These are phyloP conservation scores for Acanthoscelides obtectus DNA, from an alignment of 2,888 invertebrate species.

Conservation along the genomic window DNA sequence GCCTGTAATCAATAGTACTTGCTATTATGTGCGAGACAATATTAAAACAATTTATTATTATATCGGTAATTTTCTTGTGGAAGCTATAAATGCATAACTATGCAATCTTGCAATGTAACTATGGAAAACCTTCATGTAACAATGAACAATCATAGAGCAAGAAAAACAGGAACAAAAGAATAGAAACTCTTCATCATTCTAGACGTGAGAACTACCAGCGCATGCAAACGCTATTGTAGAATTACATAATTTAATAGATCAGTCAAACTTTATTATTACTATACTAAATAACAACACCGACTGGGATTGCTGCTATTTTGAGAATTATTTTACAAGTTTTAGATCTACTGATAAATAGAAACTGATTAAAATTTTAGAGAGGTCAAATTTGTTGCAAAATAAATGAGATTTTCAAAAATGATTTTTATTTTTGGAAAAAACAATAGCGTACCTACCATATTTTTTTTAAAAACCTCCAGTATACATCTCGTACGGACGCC, in stretches of 20 bases:
- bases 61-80: not conserved
- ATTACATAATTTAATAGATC: not conserved
- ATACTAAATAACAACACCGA: no score
- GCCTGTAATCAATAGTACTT: not conserved
- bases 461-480: no score
- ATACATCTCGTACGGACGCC: no score
- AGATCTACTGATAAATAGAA: no score
- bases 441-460: no score
- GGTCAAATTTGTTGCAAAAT: no score
- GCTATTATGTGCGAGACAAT: not conserved
- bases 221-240: not conserved
- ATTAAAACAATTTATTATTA: not conserved
- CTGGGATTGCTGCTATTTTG: no score
- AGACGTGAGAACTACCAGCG: not conserved
- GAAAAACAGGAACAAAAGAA: not conserved
- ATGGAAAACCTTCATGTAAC: not conserved
- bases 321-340: no score
- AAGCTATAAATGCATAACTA: not conserved
- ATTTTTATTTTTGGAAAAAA: no score
- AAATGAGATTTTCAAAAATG: no score
- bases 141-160: not conserved
- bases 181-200: not conserved
- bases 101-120: not conserved
- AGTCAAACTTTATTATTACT: not conserved
- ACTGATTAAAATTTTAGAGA: no score